Percentiles rank a stretch among this genome's conserved stretches.
These are phyloP conservation scores for Lophura nycthemera DNA, from an alignment of 2,113 vertebrate species.

Conservation along the genomic window DNA sequence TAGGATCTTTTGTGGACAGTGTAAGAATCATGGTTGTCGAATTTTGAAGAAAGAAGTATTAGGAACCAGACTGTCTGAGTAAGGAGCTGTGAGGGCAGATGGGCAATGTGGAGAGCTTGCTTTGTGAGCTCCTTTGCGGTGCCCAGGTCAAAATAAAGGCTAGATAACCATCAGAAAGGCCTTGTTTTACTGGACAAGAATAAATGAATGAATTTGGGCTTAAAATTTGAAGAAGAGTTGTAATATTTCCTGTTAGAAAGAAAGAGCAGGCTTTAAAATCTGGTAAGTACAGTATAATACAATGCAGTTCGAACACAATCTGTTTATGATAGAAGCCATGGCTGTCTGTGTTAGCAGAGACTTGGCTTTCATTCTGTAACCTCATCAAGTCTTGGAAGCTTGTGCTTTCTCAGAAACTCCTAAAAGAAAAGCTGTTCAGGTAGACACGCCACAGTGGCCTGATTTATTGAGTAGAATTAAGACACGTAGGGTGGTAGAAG, in stretches of 20 bases:
- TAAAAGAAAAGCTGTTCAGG: background rate
- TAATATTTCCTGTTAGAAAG: background rate
- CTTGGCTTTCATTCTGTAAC: background rate
- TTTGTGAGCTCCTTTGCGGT: background rate
- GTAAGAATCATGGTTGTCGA: background rate
- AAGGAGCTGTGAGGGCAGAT: background rate
- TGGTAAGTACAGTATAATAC: background rate
- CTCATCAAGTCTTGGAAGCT: background rate
- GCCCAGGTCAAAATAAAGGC: background rate
- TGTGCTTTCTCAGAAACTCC: rapidly evolving
- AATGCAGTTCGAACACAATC: background rate
- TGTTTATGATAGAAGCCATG: background rate
- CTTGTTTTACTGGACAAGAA: background rate
- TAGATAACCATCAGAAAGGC: background rate
- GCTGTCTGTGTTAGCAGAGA: background rate
- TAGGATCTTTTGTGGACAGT: background rate
- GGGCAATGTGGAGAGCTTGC: background rate
- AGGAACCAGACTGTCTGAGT: background rate
- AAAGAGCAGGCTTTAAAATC: background rate
- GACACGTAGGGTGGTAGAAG: rapidly evolving
- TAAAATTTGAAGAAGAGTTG: background rate
- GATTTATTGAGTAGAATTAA: background rate
- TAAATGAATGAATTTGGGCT: background rate
- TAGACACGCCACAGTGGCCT: background rate
- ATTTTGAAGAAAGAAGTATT: background rate